A percentile compares a stretch with the other conserved stretches of the same genome.
These are phyloP conservation scores for Botrylloides violaceus DNA, from an alignment of 23 tunicate genomes.

Conservation along the genomic window DNA sequence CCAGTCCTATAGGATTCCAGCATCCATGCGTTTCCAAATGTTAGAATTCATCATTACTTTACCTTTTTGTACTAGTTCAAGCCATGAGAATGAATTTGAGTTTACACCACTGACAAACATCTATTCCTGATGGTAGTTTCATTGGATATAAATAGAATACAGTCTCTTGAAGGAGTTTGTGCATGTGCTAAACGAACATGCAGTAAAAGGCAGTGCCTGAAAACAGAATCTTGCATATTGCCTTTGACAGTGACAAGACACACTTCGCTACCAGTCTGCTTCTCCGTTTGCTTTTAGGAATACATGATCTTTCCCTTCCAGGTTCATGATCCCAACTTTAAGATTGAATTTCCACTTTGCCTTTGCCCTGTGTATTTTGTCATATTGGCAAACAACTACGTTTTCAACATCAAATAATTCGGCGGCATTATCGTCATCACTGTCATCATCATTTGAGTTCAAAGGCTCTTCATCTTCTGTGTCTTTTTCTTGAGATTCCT, in stretches of 20 bases:
- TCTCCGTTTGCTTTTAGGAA: conserved; percentile 99
- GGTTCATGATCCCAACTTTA: conserved; percentile 92
- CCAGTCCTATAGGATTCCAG: no score
- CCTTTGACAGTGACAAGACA: background rate
- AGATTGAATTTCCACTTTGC: conserved; percentile 86
- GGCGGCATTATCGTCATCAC: conserved; percentile 62
- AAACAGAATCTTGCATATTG: background rate
- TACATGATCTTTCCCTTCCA: conserved; percentile 92
- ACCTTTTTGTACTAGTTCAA: no score
- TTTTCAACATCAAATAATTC: conserved; percentile 93
- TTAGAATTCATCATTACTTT: no score
- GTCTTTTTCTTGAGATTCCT: conserved; percentile 7
- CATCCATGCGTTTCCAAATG: no score
- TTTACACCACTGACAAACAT: no score
- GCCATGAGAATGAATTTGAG: no score
- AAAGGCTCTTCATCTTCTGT: conserved; percentile 43
- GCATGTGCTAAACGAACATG: no score
- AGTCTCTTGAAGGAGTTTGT: no score
- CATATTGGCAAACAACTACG: conserved; percentile 98
- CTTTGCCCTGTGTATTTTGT: conserved; percentile 95
- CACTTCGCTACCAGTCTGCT: conserved; percentile 74
- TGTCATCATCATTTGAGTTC: conserved; percentile 60
- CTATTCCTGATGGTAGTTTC: no score
- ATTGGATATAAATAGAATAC: no score
- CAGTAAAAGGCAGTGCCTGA: no score